phyloP scores from a whole-genome alignment of 2,888 invertebrate species.

The Antheraea yamamai region DNA sequence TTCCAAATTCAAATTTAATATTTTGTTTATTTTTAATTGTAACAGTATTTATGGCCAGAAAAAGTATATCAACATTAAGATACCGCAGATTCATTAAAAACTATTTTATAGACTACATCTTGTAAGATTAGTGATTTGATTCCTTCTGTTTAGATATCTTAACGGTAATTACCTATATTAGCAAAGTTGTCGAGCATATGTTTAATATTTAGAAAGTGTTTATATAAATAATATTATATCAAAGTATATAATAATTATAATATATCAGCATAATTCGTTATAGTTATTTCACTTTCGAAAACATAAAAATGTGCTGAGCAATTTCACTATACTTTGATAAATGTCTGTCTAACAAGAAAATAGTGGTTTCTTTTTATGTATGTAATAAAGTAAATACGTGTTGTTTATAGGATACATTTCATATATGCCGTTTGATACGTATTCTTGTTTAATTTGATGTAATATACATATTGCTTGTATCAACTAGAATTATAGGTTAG shows the following conservation, averaged over 20 bases:
- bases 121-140: not conserved
- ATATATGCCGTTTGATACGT: not conserved
- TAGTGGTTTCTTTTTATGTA: not conserved
- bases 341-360: not conserved
- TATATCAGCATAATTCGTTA: constrained; percentile 5
- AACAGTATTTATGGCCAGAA: no score
- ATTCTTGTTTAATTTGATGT: not conserved
- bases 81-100: not conserved
- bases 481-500: not conserved
- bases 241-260: constrained; percentile 5
- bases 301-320: not conserved
- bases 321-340: not conserved
- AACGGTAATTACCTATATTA: not conserved
- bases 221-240: not conserved
- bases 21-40: no score
- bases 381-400: not conserved
- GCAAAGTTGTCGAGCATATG: not conserved
- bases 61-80: no score
- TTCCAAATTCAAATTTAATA: no score
- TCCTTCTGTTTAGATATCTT: not conserved
- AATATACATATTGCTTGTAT: not conserved
- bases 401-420: not conserved
- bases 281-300: constrained; percentile 5
- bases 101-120: not conserved
- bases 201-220: not conserved